Evolutionary conservation across 2,888 invertebrate genomes (phyloP).

Genomic region (Limnephilus lunatus): DNA sequence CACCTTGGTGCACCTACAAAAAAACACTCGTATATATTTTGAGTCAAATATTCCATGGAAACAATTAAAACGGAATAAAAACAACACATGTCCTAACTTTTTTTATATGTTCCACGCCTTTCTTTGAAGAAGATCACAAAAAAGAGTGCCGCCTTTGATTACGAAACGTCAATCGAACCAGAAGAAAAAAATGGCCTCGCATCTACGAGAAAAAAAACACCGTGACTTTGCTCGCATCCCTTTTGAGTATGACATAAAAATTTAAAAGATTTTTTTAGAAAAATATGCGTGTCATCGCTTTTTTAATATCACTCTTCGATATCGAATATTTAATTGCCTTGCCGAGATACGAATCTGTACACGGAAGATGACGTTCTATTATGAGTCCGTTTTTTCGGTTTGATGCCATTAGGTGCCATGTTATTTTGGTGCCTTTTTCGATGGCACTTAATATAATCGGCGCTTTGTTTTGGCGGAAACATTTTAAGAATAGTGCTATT

Average conservation of each 20-base stretch:
- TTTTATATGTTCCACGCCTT: slow-evolving; percentile 4
- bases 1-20: not conserved
- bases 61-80: slow-evolving; percentile 36
- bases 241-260: slow-evolving; percentile 63
- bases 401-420: slow-evolving; percentile 47
- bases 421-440: slow-evolving; percentile 30
- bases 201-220: not conserved
- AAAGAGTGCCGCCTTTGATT: slow-evolving; percentile 48
- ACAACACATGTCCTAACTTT: slow-evolving; percentile 35
- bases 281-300: slow-evolving; percentile 56
- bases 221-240: slow-evolving; percentile 30
- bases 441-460: slow-evolving; percentile 44
- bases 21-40: not conserved
- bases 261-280: slow-evolving; percentile 24
- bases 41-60: not conserved
- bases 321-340: slow-evolving; percentile 65
- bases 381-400: slow-evolving; percentile 50
- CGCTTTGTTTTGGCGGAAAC: slow-evolving; percentile 44
- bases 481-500: slow-evolving; percentile 6
- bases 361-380: slow-evolving; percentile 58
- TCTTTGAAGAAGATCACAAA: slow-evolving; percentile 38
- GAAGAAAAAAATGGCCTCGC: slow-evolving; percentile 25
- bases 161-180: slow-evolving; percentile 61
- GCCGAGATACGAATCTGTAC: slow-evolving; percentile 61
- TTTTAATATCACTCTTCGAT: slow-evolving; percentile 58